Base-by-base conservation (phyloP, 2,113 vertebrate genomes). In the Pithys albifrons region DNA sequence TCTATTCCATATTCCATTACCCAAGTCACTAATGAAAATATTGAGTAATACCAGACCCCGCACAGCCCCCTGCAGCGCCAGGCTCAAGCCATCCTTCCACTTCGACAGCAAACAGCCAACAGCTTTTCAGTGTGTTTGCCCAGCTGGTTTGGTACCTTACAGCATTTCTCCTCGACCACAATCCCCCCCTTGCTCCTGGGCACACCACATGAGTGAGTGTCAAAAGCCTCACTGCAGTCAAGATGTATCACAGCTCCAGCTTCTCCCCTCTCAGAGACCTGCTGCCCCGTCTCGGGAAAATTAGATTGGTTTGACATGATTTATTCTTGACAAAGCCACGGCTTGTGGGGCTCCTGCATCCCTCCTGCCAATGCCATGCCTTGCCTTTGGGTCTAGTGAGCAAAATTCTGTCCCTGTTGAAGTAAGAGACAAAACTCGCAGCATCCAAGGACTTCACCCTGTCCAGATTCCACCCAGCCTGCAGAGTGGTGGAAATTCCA, bases 11-110 rank as follows among this genome's bases (percentile, higher is more conserved):
- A 79, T 72, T 76, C 93, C 78, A 49, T 77, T 57, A 61, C 66
- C 29, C 81, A 61, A 64, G 66, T 54, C 78, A 61, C 79, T 93
- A 79, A 91, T 87, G 84, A 89, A 87, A 91, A 87, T 39, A 79
- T 3, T 88, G 93, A 96, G 66, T 55, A 64, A 93, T 17, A n/a
- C 35, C 93, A 93, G 90, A 74, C 83, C 86, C 64, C 57, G 69
- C 88, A n/a, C 81, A 88, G 85, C 51, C 43, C 82, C 88, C 83
- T 76, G 55, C 93, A 77, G 91, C 14, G 2, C 28, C 0, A 0
- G 16, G 25, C 51, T 33, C 77, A 71, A 74, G 55, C 80, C 93
- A 85, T 87, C 73, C 55, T 91, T 84, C 80, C 79, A 58, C 89
- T 54, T n/a, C 1, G 1, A 85, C 93, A 85, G 70, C 27, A 84